Percentiles rank a stretch among this genome's conserved stretches.
phyloP scores from a whole-genome alignment of 2,113 vertebrate species.

The Callocephalon fimbriatum region DNA sequence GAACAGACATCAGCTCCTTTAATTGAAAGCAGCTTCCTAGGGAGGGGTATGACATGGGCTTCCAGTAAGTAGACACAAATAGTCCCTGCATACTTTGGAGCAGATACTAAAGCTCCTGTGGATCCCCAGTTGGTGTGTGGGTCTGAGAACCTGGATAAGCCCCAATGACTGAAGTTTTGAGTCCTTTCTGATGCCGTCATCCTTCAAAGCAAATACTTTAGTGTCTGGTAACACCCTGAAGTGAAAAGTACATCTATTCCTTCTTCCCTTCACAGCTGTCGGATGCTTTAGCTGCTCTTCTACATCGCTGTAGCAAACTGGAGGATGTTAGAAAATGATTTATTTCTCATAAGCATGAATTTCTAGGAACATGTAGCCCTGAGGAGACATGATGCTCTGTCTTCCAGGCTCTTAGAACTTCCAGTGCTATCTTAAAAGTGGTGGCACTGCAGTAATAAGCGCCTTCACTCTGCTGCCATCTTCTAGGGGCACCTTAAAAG shows the following conservation, averaged over 20 bases:
- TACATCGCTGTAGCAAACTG: not conserved
- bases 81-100: not conserved
- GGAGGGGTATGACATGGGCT: slow-evolving; percentile 22
- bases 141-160: slow-evolving; percentile 34
- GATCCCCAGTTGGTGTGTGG: slow-evolving; percentile 11
- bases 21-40: slow-evolving; percentile 80
- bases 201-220: slow-evolving; percentile 44
- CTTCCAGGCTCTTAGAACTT: not conserved
- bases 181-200: not conserved
- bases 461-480: not conserved
- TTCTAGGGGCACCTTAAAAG: not conserved
- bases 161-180: not conserved
- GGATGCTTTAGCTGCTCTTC: slow-evolving; percentile 46
- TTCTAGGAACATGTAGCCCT: not conserved
- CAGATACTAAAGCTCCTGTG: slow-evolving; percentile 28
- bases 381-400: not conserved
- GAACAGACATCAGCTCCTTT: slow-evolving; percentile 73
- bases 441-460: not conserved
- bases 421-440: not conserved
- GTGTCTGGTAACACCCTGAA: slow-evolving; percentile 37
- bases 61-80: slow-evolving; percentile 35
- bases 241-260: not conserved
- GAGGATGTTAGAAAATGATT: not conserved
- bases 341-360: not conserved
- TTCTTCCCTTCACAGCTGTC: slow-evolving; percentile 26